Evolutionary conservation across 30 jellyfish, hydroid and myxozoan species (phyloP), one percentile per base, ranked within the genome.

Genomic region (Hydra vulgaris): DNA sequence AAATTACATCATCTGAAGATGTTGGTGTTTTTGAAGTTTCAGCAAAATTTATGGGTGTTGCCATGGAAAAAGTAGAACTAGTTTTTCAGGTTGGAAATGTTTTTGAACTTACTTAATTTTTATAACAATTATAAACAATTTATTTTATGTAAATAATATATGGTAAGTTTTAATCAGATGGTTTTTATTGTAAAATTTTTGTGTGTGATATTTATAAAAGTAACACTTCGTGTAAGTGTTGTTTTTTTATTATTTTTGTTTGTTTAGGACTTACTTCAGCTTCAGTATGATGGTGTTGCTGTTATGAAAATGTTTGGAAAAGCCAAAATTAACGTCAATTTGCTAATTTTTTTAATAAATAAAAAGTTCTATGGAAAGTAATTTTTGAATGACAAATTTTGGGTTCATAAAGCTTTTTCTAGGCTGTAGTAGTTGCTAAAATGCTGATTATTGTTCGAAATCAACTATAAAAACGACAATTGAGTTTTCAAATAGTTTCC

Each of bases 271-370:
- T 74, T 94, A 25, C 89, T 94, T 78, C 99, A 94, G 74, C 80
- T 94, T 74, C 99, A 94, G 79, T 94, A 94, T 86, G 96, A 94
- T 55, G 96, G 96, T 0, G 95, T 88, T 0, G 96, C 99, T 53
- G 96, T 88, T 23, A 88, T 94, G 96, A 87, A 94, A 84, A 88
- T 94, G 99, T 88, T 94, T 73, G 99, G 96, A 16, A 86, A 85
- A 72, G 97, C 96, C 21, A 94, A 88, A 83, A 89, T 88, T 80
- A 94, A 88, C 61, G 99, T 94, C 81, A 94, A 88, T 69, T 74
- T 94, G 73, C 89, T 94, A 0, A 83, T 94, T 53, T 94, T 87
- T 74, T 79, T 88, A 21, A 77, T 94, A 72, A 94, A 94, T 94
- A 94, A 94, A 84, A 88, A 94, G 69, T 94, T 94, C 95, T 88